Conservation (phyloP, 2,797 vertebrate genomes). For the Microcaecilia unicolor region DNA sequence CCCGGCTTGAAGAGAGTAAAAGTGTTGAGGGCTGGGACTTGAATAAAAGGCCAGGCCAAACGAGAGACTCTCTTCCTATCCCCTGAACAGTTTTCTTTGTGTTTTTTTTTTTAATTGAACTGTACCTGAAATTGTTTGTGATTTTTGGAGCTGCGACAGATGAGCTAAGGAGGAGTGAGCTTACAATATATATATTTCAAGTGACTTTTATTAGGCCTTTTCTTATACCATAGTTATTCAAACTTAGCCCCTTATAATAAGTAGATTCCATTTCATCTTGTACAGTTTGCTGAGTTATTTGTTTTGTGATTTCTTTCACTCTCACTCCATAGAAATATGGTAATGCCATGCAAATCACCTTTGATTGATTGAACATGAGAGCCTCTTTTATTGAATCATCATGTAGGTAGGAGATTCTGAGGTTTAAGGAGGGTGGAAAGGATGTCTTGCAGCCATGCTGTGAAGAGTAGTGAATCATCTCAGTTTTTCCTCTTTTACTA, state of each 20-base stretch:
- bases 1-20: no score
- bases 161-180: no score
- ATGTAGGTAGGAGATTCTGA: constrained; percentile 48
- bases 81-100: no score
- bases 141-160: no score
- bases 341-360: constrained; percentile 10
- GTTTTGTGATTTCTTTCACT: neutral
- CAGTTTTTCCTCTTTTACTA: constrained; percentile 43
- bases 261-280: constrained; percentile 1
- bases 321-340: constrained; percentile 13
- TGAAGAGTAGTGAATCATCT: constrained; percentile 60
- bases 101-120: no score
- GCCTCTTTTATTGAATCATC: constrained; percentile 51
- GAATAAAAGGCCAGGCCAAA: no score
- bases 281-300: constrained; percentile 8
- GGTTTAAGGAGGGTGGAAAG: constrained; percentile 34
- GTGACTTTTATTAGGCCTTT: neutral
- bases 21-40: no score
- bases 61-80: no score
- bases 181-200: neutral
- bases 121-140: no score
- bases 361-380: constrained; percentile 29
- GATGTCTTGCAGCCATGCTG: constrained; percentile 37
- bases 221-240: neutral
- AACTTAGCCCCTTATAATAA: neutral